Evolutionary conservation across 2,113 vertebrate genomes (phyloP), one percentile per base, ranked within the genome.

Genomic region (Macaca nemestrina): DNA sequence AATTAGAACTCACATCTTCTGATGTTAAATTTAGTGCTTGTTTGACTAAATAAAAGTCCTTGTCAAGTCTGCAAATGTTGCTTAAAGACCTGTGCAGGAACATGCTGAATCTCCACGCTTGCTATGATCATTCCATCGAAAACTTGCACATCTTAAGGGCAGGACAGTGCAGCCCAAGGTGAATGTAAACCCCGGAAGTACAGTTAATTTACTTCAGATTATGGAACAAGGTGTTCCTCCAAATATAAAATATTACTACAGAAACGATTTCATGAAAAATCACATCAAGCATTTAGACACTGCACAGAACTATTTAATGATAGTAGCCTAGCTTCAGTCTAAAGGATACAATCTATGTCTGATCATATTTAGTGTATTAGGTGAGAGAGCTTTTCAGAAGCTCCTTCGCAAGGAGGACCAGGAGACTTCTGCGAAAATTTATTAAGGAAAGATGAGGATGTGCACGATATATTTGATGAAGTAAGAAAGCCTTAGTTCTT

Each of bases 251-350:
- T 88, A 57, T 50, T 81, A 50, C 55, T 70, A 82, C 5, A 76
- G 43, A 32, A 94, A 80, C 18, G 2, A 52, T 30, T 85, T 81
- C 35, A 78, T 78, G 68, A 78, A 95, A 93, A 97, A 50, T 79
- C 55, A 57, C 32, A 11, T 72, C 5, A 85, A 86, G 14, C 59
- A 59, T 96, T 93, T 48, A 93, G 61, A 73, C 8, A 79, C 38
- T 64, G 27, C 5, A 76, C 13, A 76, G 64, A 12, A 25, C 52
- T 81, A n/a, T 50, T 84, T 52, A 85, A 57, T n/a, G 48, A 82
- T 3, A 94, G 40, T 13, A 70, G 50, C 94, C 38, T 43, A 81
- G 9, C 27, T 93, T 94, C 50, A 23, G 14, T 72, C 27, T 50
- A 85, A 91, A 16, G 55, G 38, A 68, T 43, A 73, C 43, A 50